Evolutionary conservation across 64 coral and sea anemone species (phyloP).

Genomic region (Acropora tenuis): DNA sequence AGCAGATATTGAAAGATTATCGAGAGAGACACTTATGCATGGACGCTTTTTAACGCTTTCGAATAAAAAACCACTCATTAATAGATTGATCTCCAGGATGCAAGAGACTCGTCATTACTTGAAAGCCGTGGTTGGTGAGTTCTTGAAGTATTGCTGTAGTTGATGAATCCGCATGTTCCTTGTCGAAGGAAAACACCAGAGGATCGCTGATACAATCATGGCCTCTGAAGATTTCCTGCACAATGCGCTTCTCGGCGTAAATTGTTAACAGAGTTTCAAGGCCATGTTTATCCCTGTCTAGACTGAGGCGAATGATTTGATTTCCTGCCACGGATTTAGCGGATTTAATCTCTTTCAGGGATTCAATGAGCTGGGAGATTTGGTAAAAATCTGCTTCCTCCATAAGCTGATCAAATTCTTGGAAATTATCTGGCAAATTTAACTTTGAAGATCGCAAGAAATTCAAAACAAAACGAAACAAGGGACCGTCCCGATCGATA

Average conservation of each 20-base stretch:
- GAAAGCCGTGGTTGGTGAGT: slow-evolving; percentile 30
- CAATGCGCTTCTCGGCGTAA: slow-evolving; percentile 7
- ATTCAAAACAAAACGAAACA: slow-evolving; percentile 72
- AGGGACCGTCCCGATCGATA: slow-evolving; percentile 73
- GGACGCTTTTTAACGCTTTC: background rate
- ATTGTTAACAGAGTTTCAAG: slow-evolving; percentile 31
- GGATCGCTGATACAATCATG: slow-evolving; percentile 3
- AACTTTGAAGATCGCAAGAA: slow-evolving; percentile 66
- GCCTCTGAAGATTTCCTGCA: slow-evolving; percentile 19
- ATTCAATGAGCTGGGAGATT: slow-evolving; percentile 53
- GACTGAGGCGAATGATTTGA: slow-evolving; percentile 40
- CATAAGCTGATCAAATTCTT: slow-evolving; percentile 72
- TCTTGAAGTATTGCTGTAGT: slow-evolving; percentile 41
- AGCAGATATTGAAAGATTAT: too few species aligned
- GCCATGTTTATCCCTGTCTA: slow-evolving; percentile 32
- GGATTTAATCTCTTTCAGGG: slow-evolving; percentile 46
- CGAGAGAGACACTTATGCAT: too few species aligned
- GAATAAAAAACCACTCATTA: slow-evolving; percentile 36
- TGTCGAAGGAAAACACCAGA: slow-evolving; percentile 26
- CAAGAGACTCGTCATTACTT: slow-evolving; percentile 37
- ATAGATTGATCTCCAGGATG: slow-evolving; percentile 49
- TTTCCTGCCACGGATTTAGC: slow-evolving; percentile 26
- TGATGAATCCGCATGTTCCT: slow-evolving; percentile 35
- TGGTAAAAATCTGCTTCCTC: slow-evolving; percentile 83
- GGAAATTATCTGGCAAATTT: slow-evolving; percentile 67